phyloP scores from a whole-genome alignment of 1,140 invertebrate genomes.

The Procambarus clarkii region DNA sequence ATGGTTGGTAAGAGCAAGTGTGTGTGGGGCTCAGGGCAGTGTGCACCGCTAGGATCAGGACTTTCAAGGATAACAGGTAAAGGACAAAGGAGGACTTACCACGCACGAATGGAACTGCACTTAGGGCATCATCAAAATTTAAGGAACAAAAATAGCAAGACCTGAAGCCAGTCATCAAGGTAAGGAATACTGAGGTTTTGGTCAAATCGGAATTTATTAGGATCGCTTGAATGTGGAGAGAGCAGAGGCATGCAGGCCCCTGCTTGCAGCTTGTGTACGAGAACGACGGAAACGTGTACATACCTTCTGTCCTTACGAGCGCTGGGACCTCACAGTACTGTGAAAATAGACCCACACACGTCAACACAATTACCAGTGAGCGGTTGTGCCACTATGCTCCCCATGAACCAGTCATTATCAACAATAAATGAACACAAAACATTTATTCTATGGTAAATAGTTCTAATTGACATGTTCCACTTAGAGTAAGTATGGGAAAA shows the following conservation, averaged over 20 bases:
- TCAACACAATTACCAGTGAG: constrained; percentile 49
- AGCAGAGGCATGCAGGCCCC: constrained; percentile 15
- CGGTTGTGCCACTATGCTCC: constrained; percentile 34
- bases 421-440: not conserved
- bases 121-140: constrained; percentile 24
- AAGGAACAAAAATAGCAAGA: constrained; percentile 30
- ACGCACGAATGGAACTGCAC: constrained; percentile 50
- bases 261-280: constrained; percentile 13
- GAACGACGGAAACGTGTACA: constrained; percentile 13
- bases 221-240: constrained; percentile 23
- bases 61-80: constrained; percentile 45
- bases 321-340: constrained; percentile 34
- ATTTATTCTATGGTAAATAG: not conserved
- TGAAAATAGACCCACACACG: constrained; percentile 42
- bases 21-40: constrained; percentile 33
- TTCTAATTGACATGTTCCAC: not conserved
- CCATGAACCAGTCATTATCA: constrained; percentile 35
- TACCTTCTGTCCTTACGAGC: constrained; percentile 38
- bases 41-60: constrained; percentile 29
- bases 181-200: constrained; percentile 49
- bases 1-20: not conserved
- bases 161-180: constrained; percentile 41
- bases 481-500: constrained; percentile 9
- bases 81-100: constrained; percentile 54
- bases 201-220: constrained; percentile 14